Evolutionary conservation across 1,140 invertebrate species (phyloP).

Genomic region (Psix sp.): DNA sequence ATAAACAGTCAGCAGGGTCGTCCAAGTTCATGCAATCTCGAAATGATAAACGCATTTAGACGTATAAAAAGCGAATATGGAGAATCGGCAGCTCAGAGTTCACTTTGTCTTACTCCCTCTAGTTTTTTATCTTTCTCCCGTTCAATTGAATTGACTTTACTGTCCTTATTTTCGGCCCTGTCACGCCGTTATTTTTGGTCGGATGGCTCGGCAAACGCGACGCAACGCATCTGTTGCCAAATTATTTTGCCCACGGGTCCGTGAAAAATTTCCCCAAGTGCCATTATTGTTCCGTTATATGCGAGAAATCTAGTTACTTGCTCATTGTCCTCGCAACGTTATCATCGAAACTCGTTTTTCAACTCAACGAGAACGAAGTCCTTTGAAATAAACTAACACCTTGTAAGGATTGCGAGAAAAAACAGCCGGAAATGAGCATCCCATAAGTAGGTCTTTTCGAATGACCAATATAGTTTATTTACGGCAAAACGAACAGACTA

Average conservation of each 20-base stretch:
- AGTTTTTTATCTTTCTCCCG: not conserved
- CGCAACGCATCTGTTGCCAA: conserved; percentile 76
- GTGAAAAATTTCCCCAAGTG: conserved; percentile 74
- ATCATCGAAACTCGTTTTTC: too few species aligned
- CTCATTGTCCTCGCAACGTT: too few species aligned
- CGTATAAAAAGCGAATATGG: too few species aligned
- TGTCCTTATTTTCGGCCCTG: conserved; percentile 45
- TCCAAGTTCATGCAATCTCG: too few species aligned
- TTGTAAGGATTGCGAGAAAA: conserved; percentile 15
- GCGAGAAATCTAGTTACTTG: conserved; percentile 75
- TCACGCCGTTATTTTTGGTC: conserved; percentile 73
- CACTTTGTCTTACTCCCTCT: too few species aligned
- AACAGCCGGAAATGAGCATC: conserved; percentile 44
- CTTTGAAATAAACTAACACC: too few species aligned
- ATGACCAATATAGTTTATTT: conserved; percentile 49
- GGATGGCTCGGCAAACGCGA: conserved; percentile 73
- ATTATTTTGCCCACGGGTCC: conserved; percentile 76
- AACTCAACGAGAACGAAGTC: too few species aligned
- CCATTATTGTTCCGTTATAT: conserved; percentile 74
- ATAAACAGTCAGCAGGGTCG: too few species aligned
- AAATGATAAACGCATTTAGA: too few species aligned
- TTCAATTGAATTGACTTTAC: conserved; percentile 11
- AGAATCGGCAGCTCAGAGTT: too few species aligned
- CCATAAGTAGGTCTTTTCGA: conserved; percentile 42
- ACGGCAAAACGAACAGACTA: conserved; percentile 20